Percentiles rank a stretch among this genome's conserved stretches.
These are phyloP conservation scores for Balearica regulorum DNA, from an alignment of 2,797 vertebrate genomes.

Conservation along the genomic window DNA sequence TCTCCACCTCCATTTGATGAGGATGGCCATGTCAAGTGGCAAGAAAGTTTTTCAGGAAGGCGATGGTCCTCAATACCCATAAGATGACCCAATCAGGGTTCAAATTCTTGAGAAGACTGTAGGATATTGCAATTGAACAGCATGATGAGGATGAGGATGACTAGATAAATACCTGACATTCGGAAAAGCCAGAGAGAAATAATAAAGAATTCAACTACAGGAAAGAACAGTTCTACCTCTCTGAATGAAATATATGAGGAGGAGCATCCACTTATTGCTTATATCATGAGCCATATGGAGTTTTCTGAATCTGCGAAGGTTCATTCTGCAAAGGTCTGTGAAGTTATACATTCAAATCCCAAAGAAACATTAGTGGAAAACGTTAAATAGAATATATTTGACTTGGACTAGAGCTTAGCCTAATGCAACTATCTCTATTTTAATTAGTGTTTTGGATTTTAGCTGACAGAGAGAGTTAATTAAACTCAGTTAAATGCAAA, in stretches of 20 bases:
- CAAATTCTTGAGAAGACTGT: not conserved
- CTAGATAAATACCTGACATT: not conserved
- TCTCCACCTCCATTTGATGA: not conserved
- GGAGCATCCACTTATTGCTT: not conserved
- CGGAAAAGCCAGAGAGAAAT: not conserved
- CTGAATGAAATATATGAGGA: not conserved
- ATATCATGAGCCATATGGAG: not conserved
- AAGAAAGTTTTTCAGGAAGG: not conserved
- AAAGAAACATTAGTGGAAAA: not conserved
- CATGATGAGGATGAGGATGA: not conserved
- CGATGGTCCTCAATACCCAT: not conserved
- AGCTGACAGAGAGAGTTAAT: not conserved
- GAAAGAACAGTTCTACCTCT: not conserved
- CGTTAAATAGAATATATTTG: not conserved
- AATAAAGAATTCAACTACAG: not conserved
- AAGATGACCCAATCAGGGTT: accelerated
- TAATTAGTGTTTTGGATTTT: not conserved
- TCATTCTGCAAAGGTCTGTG: not conserved
- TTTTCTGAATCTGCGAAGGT: not conserved
- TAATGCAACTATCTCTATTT: not conserved
- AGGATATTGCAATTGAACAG: not conserved
- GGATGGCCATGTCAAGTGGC: not conserved
- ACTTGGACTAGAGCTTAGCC: not conserved
- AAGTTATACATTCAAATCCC: not conserved
- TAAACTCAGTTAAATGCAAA: not conserved